Percentiles rank a stretch among this genome's conserved stretches.
phyloP scores from a whole-genome alignment of 2,113 vertebrate species.

The Ophiodon elongatus region DNA sequence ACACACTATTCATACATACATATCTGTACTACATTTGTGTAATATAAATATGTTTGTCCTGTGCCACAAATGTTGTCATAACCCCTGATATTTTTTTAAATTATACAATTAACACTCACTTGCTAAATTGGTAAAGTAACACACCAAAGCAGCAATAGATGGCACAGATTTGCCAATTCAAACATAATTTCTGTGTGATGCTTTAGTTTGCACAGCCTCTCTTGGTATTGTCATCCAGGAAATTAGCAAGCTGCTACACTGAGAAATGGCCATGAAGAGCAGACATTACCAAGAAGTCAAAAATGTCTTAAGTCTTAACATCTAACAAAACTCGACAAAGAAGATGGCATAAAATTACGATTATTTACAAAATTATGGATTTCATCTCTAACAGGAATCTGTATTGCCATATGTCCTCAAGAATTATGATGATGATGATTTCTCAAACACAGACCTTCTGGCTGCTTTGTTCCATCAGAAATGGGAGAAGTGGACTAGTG shows the following conservation, averaged over 20 bases:
- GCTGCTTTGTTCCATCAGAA: background rate
- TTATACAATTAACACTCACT: background rate
- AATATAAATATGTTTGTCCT: background rate
- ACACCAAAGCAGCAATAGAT: background rate
- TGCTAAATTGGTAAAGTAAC: background rate
- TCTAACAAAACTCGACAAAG: background rate
- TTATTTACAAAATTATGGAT: constrained; percentile 11
- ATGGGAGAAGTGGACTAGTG: background rate
- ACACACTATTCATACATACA: background rate
- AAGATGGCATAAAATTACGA: constrained; percentile 15
- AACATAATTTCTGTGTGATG: constrained; percentile 1
- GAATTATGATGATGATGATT: background rate
- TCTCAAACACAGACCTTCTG: constrained; percentile 12
- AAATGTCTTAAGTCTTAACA: constrained; percentile 1
- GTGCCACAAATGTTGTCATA: constrained; percentile 1
- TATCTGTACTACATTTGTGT: background rate
- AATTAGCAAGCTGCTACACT: constrained; percentile 23
- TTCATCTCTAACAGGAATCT: background rate
- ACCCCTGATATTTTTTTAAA: background rate
- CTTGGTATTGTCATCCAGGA: constrained; percentile 6
- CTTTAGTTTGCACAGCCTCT: constrained; percentile 4
- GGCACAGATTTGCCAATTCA: constrained; percentile 6
- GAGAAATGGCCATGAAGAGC: constrained; percentile 6
- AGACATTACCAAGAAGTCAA: constrained; percentile 12
- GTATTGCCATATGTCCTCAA: background rate